These are phyloP conservation scores for Drosophila hamatofila DNA, from an alignment of 2,888 invertebrate species.

Conservation along the genomic window DNA sequence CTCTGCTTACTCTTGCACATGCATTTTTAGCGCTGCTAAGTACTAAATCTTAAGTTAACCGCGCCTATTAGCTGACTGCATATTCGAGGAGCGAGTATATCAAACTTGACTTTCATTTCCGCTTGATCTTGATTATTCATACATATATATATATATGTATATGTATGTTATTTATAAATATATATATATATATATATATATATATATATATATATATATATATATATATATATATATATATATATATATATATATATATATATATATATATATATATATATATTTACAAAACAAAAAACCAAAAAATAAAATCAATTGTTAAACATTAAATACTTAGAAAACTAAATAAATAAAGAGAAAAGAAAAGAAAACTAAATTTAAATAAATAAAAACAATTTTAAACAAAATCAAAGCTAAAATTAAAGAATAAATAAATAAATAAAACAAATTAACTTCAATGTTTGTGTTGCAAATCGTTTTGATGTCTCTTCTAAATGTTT, in stretches of 20 bases:
- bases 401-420: constrained; percentile 52
- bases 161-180: background rate
- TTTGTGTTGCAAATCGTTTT: constrained; percentile 70
- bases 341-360: constrained; percentile 38
- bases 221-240: background rate
- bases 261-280: constrained; percentile 1
- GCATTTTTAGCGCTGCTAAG: background rate
- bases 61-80: background rate
- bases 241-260: background rate
- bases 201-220: background rate
- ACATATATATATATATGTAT: background rate
- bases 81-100: constrained; percentile 4
- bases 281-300: background rate
- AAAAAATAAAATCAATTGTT: constrained; percentile 12
- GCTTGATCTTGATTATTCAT: constrained; percentile 9
- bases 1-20: background rate
- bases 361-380: constrained; percentile 17
- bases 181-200: constrained; percentile 1
- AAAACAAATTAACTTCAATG: constrained; percentile 42
- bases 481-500: constrained; percentile 60
- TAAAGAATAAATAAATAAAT: constrained; percentile 4
- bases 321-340: constrained; percentile 44
- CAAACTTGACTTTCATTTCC: background rate
- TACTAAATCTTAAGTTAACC: background rate
- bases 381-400: constrained; percentile 35